phyloP scores from a whole-genome alignment of 1,140 invertebrate genomes.

The Brachionus plicatilis region DNA sequence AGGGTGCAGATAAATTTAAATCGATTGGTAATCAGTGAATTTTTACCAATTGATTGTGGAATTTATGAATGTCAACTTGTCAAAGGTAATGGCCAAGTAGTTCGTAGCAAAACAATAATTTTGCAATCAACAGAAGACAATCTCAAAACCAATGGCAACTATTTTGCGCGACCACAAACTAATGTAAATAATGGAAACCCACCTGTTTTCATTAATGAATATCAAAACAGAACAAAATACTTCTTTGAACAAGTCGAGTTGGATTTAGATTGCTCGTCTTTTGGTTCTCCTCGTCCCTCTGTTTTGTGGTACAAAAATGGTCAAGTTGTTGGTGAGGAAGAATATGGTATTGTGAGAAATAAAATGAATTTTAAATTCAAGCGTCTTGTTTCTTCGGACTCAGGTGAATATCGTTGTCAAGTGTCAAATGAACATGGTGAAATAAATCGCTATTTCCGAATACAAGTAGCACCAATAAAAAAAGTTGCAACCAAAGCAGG shows the following conservation, averaged over 20 bases:
- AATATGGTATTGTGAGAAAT: neutral
- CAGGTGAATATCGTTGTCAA: neutral
- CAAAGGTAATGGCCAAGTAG: neutral
- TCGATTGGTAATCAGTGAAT: neutral
- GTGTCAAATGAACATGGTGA: neutral
- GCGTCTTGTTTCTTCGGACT: neutral
- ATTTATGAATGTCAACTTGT: neutral
- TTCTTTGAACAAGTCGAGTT: neutral
- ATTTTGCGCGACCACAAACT: no score
- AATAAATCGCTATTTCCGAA: neutral
- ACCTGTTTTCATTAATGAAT: neutral
- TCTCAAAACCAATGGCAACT: no score
- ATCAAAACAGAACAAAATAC: neutral
- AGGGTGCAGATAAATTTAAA: neutral
- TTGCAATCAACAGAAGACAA: neutral
- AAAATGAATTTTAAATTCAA: neutral
- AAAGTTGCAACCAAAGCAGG: neutral
- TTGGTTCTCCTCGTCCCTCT: neutral
- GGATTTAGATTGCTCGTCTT: neutral
- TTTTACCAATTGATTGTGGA: neutral
- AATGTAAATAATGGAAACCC: neutral
- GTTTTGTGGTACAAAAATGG: constrained; percentile 15
- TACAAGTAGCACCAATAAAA: neutral
- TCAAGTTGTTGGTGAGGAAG: neutral
- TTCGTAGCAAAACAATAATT: neutral